Percentiles rank a stretch among this genome's conserved stretches.
Conservation (phyloP, 2,888 invertebrate species). For the Tubiluchus corallicola region DNA sequence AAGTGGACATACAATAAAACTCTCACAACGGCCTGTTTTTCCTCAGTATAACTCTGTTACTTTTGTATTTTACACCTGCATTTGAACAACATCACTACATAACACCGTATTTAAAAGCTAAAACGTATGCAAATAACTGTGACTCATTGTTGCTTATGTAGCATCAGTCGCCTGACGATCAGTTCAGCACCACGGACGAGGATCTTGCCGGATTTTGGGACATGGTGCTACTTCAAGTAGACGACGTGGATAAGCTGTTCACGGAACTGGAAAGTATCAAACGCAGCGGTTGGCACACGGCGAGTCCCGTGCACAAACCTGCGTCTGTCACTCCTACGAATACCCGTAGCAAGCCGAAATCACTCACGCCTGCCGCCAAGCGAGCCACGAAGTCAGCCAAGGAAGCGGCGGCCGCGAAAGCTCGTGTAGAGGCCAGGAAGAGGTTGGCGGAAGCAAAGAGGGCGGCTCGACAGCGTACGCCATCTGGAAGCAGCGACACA, state of each 20-base stretch:
- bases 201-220: conserved; percentile 96
- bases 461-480: background rate
- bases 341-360: background rate
- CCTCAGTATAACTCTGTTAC: too few species aligned
- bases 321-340: background rate
- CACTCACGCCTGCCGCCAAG: background rate
- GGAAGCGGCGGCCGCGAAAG: background rate
- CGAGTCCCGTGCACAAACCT: background rate
- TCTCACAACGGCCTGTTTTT: too few species aligned
- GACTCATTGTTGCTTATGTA: conserved; percentile 16
- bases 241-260: conserved; percentile 60
- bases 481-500: conserved; percentile 1
- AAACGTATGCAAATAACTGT: too few species aligned
- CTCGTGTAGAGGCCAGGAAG: background rate
- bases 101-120: too few species aligned
- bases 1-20: too few species aligned
- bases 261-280: conserved; percentile 30
- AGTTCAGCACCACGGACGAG: conserved; percentile 66
- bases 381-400: background rate
- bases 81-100: too few species aligned
- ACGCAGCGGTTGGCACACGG: conserved; percentile 25
- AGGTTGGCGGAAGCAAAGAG: background rate
- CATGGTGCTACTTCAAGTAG: conserved; percentile 80
- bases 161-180: conserved; percentile 51
- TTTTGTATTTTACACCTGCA: too few species aligned